Conservation (phyloP, 1,140 invertebrate species). For the Nasonia giraulti region DNA sequence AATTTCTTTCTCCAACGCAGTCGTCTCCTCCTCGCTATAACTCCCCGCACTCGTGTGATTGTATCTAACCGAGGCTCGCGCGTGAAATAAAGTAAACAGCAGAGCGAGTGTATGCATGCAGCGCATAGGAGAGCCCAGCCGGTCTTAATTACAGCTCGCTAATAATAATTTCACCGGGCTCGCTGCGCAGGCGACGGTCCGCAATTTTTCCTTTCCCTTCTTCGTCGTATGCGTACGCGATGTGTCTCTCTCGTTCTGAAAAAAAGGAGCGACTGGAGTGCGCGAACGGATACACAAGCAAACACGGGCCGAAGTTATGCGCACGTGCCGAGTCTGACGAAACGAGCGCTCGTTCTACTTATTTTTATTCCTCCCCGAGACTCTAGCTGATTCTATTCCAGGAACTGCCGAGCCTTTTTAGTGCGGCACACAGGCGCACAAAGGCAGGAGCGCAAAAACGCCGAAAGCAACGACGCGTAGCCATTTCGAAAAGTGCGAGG, state of each 20-base stretch:
- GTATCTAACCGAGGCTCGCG: neutral
- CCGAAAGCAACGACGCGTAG: neutral
- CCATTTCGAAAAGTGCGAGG: neutral
- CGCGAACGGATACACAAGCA: slow-evolving; percentile 7
- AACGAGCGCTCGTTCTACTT: slow-evolving; percentile 32
- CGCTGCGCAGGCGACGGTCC: neutral
- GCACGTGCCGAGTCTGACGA: neutral
- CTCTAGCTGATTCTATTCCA: neutral
- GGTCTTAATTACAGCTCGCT: slow-evolving; percentile 36
- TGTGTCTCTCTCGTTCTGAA: neutral
- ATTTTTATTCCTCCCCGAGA: slow-evolving; percentile 19
- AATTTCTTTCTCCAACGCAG: neutral
- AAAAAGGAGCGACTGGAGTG: neutral
- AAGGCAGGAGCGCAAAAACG: neutral
- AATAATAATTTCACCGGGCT: slow-evolving; percentile 44
- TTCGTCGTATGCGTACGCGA: neutral
- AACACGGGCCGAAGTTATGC: slow-evolving; percentile 16
- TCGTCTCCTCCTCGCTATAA: neutral
- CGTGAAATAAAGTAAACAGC: neutral
- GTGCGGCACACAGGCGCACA: neutral
- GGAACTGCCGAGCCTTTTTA: neutral
- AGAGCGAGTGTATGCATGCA: neutral
- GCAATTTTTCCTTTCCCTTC: neutral
- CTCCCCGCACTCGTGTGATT: neutral
- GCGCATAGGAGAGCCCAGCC: neutral